Conservation (phyloP, 2,113 vertebrate species). For the Etia nguti region DNA sequence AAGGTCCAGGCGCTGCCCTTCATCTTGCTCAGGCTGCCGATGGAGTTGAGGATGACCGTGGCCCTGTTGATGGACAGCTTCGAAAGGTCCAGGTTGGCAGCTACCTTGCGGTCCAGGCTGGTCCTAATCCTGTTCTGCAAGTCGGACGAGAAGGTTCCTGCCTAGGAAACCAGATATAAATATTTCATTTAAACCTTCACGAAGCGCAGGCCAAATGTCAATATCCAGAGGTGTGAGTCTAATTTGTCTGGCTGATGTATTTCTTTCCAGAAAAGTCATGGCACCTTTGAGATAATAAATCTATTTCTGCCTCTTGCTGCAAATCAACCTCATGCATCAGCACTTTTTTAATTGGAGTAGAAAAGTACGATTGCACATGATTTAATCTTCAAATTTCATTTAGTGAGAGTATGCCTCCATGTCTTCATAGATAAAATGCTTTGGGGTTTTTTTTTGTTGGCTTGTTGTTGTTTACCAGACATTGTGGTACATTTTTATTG, state of each 20-base stretch:
- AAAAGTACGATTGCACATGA: not conserved
- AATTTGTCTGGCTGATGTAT: not conserved
- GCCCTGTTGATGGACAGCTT: conserved; percentile 75
- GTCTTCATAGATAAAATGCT: not conserved
- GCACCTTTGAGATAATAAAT: not conserved
- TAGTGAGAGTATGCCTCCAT: not conserved
- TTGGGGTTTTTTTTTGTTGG: not conserved
- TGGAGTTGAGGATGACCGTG: conserved; percentile 88
- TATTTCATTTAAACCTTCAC: not conserved
- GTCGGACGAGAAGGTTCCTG: conserved; percentile 72
- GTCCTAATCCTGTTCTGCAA: conserved; percentile 69
- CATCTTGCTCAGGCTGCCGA: conserved; percentile 89
- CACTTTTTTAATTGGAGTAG: not conserved
- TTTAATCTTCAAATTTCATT: not conserved
- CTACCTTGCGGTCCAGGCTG: conserved; percentile 60
- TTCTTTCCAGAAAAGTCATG: not conserved
- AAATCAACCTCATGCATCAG: not conserved
- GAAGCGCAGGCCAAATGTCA: not conserved
- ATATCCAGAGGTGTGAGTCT: not conserved
- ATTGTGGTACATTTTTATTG: not conserved
- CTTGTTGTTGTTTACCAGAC: not conserved
- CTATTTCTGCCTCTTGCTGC: not conserved
- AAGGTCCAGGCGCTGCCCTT: conserved; percentile 80
- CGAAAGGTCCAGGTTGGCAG: conserved; percentile 60
- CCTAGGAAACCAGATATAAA: conserved; percentile 18